Evolutionary conservation across 1,140 invertebrate genomes (phyloP), one percentile per base, ranked within the genome.

Genomic region (Drosophila gunungcola): DNA sequence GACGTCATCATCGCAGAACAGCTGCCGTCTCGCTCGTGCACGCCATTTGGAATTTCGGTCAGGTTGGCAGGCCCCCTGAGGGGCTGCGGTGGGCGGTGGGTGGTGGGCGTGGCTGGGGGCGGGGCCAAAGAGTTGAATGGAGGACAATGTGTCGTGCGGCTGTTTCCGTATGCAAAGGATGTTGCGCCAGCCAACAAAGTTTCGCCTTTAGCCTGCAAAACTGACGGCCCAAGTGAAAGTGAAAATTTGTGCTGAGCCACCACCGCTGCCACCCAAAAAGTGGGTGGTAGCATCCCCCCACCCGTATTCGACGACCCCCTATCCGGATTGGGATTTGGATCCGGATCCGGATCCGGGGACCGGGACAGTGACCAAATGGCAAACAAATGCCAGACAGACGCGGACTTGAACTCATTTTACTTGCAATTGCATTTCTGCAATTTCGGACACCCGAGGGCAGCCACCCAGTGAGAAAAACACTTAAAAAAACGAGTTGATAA

Each of bases 101-200:
- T 13, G 53, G 29, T 27, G n/a, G 48, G 46, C 46, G 46, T 48
- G 45, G 46, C 27, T 12, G 45, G 4, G 29, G 60, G 45, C 69
- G 43, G 32, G 60, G 46, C 43, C 81, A 88, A 88, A 89, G 84
- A 88, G 84, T 88, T 88, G 84, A 86, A 89, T 89, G 73, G 84
- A 89, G 84, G 84, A 89, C 84, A 89, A 84, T 80, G 79, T 90
- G 81, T 86, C 78, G 83, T 86, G 79, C 74, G 68, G 83, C 85
- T 89, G 72, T 78, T 90, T 90, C 79, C 78, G 86, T 90, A 90
- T 90, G 86, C 86, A 90, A 90, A 90, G 86, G 88, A 90, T 90
- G 86, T 86, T 86, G 78, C 81, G 55, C 74, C 74, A 78, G 74
- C 82, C 84, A 89, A 80, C 84, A 89, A 89, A 89, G 84, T 89